These are phyloP conservation scores for Telmatochromis sp. DNA, from an alignment of 2,113 vertebrate genomes.

Conservation along the genomic window DNA sequence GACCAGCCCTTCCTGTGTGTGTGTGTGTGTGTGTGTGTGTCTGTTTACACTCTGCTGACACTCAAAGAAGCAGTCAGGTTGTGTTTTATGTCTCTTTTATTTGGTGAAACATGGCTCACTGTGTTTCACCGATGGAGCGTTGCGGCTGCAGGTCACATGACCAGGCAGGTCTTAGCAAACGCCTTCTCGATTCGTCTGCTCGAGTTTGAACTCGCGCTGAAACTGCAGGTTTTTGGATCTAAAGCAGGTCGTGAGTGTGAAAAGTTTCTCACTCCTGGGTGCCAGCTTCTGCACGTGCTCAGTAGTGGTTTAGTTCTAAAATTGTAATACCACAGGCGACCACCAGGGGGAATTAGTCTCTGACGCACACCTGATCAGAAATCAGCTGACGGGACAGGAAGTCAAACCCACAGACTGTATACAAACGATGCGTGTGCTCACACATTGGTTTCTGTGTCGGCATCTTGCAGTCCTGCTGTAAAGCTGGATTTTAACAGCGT, in stretches of 20 bases:
- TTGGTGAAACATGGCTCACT: neutral
- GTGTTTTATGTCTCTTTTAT: neutral
- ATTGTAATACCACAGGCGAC: fast-evolving
- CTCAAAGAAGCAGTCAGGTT: neutral
- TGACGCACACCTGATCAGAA: neutral
- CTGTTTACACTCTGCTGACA: neutral
- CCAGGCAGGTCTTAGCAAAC: neutral
- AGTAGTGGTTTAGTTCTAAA: neutral
- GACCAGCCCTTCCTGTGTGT: constrained; percentile 10
- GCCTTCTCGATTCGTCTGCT: neutral
- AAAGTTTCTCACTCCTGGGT: neutral
- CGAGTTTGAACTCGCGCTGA: neutral
- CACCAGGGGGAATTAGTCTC: neutral
- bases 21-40: neutral
- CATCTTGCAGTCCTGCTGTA: neutral
- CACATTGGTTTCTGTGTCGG: neutral
- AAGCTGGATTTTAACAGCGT: neutral
- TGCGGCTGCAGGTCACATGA: neutral
- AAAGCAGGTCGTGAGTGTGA: neutral
- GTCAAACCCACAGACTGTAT: neutral
- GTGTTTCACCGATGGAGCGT: neutral
- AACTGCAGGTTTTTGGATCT: neutral
- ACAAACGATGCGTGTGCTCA: neutral
- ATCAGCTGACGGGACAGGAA: neutral
- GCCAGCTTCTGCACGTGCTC: neutral